Evolutionary conservation across 2,888 invertebrate species (phyloP).

Genomic region (Archaeoteleia sp.): DNA sequence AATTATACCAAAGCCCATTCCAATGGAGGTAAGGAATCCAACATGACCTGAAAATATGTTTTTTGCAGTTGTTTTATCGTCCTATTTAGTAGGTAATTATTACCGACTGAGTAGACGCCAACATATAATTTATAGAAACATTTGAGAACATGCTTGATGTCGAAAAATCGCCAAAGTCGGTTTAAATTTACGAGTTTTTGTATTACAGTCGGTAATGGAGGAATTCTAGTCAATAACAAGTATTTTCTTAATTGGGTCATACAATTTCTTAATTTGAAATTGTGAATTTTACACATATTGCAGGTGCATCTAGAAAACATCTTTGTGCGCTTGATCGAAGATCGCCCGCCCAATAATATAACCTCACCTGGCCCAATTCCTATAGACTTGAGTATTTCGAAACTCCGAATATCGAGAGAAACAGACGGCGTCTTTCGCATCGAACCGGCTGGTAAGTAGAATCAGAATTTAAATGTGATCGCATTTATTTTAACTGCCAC

Average conservation of each 20-base stretch:
- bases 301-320: slow-evolving; percentile 86
- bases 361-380: slow-evolving; percentile 90
- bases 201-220: too few relatives aligned
- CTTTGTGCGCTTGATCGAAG: slow-evolving; percentile 86
- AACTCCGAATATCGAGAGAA: slow-evolving; percentile 83
- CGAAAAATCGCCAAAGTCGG: too few relatives aligned
- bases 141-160: too few relatives aligned
- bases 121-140: too few relatives aligned
- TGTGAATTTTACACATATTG: too few relatives aligned
- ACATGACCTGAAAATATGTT: background rate
- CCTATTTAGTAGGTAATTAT: too few relatives aligned
- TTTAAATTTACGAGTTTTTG: too few relatives aligned
- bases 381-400: slow-evolving; percentile 83
- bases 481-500: slow-evolving; percentile 59
- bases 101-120: too few relatives aligned
- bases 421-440: slow-evolving; percentile 85
- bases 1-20: slow-evolving; percentile 86
- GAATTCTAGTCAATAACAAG: too few relatives aligned
- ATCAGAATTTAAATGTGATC: background rate
- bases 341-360: slow-evolving; percentile 86
- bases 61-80: slow-evolving; percentile 11
- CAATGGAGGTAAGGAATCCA: slow-evolving; percentile 81
- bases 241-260: slow-evolving; percentile 20
- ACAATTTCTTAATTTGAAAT: slow-evolving; percentile 17
- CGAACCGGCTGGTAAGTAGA: slow-evolving; percentile 77